A percentile compares a stretch with the other conserved stretches of the same genome.
Evolutionary conservation across 92 coral and sea anemone genomes (phyloP).

Genomic region (Meandrina meandrites): DNA sequence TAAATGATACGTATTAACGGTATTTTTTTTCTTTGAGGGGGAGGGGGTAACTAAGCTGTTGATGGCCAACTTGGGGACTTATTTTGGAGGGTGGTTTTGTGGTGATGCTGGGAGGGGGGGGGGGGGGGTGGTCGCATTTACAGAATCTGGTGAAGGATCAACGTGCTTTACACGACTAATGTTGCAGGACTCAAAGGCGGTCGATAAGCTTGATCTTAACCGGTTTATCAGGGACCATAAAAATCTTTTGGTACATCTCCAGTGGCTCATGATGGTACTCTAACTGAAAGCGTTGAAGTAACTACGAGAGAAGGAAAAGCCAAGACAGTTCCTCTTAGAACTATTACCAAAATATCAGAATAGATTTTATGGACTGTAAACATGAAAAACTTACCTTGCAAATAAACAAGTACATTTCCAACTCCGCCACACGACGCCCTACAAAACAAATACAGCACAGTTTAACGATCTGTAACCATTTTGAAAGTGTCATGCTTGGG

Average conservation of each 20-base stretch:
- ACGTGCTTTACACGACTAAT: not conserved
- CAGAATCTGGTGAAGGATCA: not conserved
- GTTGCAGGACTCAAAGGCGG: not conserved
- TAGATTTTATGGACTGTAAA: not conserved
- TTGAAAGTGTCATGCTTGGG: not conserved
- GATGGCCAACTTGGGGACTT: too few species aligned
- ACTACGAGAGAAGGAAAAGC: constrained; percentile 10
- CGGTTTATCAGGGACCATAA: constrained; percentile 27
- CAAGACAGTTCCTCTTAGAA: not conserved
- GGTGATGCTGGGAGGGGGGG: too few species aligned
- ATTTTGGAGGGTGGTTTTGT: too few species aligned
- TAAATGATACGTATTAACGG: too few species aligned
- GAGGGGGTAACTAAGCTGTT: too few species aligned
- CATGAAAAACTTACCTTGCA: constrained; percentile 19
- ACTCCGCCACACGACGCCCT: constrained; percentile 51
- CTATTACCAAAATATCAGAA: not conserved
- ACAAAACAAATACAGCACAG: not conserved
- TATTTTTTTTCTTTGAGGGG: too few species aligned
- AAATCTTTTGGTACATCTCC: constrained; percentile 5
- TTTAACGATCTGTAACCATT: not conserved
- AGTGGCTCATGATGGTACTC: constrained; percentile 38
- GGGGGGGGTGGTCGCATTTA: not conserved
- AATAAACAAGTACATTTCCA: constrained; percentile 41
- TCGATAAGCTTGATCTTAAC: constrained; percentile 31
- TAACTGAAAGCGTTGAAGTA: constrained; percentile 36